Evolutionary conservation across 2,888 invertebrate species (phyloP), one percentile per base, ranked within the genome.

Genomic region (Chrysodeixis includens): DNA sequence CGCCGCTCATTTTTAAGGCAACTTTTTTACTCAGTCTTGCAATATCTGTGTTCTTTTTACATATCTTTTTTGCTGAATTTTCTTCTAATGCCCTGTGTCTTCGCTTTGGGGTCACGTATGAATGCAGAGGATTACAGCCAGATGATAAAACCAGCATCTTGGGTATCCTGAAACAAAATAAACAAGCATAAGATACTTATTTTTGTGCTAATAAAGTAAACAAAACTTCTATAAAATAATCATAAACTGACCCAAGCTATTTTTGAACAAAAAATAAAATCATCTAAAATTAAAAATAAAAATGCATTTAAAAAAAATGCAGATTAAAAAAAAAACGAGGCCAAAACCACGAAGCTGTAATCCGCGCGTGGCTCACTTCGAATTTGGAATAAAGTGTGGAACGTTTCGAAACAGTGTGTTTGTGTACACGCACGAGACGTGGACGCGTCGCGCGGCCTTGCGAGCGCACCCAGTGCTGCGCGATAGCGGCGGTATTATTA

Each of bases 401-500:
- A 82, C 82, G 86, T 86, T 87, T 83, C 78, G 80, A 84, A 88
- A 86, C 83, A 74, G 79, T 88, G 80, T 87, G 88, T 88, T 85
- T 90, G 90, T 90, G 84, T 86, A 86, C 84, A 83, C 83, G 82
- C 77, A 84, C 81, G 83, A 78, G 76, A 75, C 78, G 78, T 74
- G 86, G 90, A 84, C 88, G 85, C 85, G 89, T 84, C 88, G 87
- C 82, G 86, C 92, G 94, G 94, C 94, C 94, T 94, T 94, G 94
- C 89, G 76, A 84, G 85, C 84, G 86, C 87, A 85, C 78, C 88
- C 89, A 93, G 93, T 93, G 94, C 74, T 92, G 93, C 76, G 88
- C 87, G 91, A 88, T 88, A 89, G 78, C 81, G 81, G 80, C 86
- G 82, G 83, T 88, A 86, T 83, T 84, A 83, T 85, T 94, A 93